Evolutionary conservation across 2,888 invertebrate genomes (phyloP), one percentile per base, ranked within the genome.

Genomic region (Phengaris alcon): DNA sequence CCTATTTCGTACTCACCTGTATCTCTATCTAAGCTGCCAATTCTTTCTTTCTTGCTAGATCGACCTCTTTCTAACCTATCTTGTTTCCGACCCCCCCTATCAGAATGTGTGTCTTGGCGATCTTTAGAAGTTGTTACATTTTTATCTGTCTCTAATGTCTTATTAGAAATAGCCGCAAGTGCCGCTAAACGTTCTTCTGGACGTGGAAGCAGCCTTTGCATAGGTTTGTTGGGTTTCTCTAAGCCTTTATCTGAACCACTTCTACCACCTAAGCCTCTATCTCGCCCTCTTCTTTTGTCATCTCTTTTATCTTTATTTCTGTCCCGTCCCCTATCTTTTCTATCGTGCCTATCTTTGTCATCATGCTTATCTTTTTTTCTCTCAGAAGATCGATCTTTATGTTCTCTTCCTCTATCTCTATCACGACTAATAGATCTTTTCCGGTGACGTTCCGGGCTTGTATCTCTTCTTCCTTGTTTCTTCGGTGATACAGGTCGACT

Each of bases 241-340:
- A 95, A 87, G 5, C 95, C 95, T 80, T 95, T 94, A 79, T 93
- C 90, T 22, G 75, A 70, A 35, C 75, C 75, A 76, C 88, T 82
- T 57, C 88, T 87, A 73, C 90, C 85, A 74, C 94, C 93, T 72
- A 91, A 82, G n/a, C 93, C 91, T 76, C 90, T 84, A 51, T 91
- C 92, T 55, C 94, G 87, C 12, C 91, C 93, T 77, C 94, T 85
- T 79, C 95, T 87, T 81, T 94, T 92, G 76, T 95, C 94, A 79
- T 92, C 91, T 80, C 93, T 86, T 87, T 94, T 94, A 80, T 93
- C 96, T 75, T 95, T 88, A 79, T 93, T 94, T 78, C 95, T 90
- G 89, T 94, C 94, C 75, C 97, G 95, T 75, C 96, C 96, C 78
- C 97, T 93, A 79, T 97, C 97, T 79, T 95, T 95, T 73, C 96